Percentiles rank a stretch among this genome's conserved stretches.
These are phyloP conservation scores for Zaprionus ghesquierei DNA, from an alignment of 1,140 invertebrate species.

Conservation along the genomic window DNA sequence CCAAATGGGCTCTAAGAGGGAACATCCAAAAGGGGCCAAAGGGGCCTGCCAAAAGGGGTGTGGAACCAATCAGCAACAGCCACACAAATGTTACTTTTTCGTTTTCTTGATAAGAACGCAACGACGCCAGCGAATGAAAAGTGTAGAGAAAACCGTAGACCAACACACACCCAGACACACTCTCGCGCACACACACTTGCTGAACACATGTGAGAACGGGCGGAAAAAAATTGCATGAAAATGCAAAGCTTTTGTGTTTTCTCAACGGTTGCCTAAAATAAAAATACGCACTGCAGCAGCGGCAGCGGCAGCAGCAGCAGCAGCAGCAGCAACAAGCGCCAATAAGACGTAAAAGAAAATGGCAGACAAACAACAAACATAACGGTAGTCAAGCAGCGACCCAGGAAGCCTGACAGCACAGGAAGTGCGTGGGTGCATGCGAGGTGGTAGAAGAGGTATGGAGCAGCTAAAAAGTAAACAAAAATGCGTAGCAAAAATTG, in stretches of 20 bases:
- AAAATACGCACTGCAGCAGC: constrained; percentile 46
- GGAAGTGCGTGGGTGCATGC: neutral
- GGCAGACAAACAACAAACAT: constrained; percentile 65
- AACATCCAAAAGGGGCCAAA: neutral
- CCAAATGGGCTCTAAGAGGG: neutral
- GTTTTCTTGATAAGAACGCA: constrained; percentile 71
- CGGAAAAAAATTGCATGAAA: constrained; percentile 32
- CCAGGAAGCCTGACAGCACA: constrained; percentile 1
- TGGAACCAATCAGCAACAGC: constrained; percentile 68
- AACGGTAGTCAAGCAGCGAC: constrained; percentile 23
- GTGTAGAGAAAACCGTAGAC: constrained; percentile 64
- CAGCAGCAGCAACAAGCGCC: constrained; percentile 8
- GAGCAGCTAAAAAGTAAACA: constrained; percentile 38
- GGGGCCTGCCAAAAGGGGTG: constrained; percentile 27
- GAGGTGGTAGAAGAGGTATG: neutral
- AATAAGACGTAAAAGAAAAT: constrained; percentile 60
- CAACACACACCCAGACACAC: constrained; percentile 27
- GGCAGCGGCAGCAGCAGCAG: constrained; percentile 6
- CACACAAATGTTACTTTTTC: constrained; percentile 69
- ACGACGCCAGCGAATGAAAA: constrained; percentile 69
- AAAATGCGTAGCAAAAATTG: constrained; percentile 45
- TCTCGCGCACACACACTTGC: constrained; percentile 13
- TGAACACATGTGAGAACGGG: constrained; percentile 13
- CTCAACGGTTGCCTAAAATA: constrained; percentile 71
- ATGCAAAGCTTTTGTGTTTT: constrained; percentile 70